These are phyloP conservation scores for Cydia pomonella DNA, from an alignment of 1,140 invertebrate species.

Conservation along the genomic window DNA sequence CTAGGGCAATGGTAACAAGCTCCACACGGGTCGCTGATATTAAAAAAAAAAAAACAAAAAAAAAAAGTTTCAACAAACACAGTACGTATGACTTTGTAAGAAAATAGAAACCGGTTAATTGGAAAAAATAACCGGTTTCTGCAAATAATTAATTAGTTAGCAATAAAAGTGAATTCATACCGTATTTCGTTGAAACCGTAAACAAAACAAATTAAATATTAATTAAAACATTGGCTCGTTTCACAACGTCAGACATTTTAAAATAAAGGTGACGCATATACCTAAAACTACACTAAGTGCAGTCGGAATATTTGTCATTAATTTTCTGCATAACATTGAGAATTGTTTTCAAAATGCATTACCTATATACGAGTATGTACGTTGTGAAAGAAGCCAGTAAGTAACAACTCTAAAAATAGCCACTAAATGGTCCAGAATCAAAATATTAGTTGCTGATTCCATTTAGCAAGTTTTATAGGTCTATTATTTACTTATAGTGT, in stretches of 20 bases:
- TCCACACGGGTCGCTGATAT: slow-evolving; percentile 57
- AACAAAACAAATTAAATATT: slow-evolving; percentile 19
- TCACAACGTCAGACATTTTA: neutral
- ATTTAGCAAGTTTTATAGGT: neutral
- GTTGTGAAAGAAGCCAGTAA: neutral
- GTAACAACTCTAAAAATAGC: neutral
- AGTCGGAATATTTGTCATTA: neutral
- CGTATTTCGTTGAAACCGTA: neutral
- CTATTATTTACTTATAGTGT: neutral
- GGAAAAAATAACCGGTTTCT: neutral
- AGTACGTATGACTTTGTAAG: neutral
- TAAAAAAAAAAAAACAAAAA: slow-evolving; percentile 50
- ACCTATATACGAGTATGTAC: neutral
- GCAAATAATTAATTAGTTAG: neutral
- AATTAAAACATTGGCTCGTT: slow-evolving; percentile 22
- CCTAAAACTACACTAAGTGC: neutral
- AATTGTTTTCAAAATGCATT: too few relatives aligned
- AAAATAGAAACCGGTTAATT: slow-evolving; percentile 5
- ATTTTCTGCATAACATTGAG: too few relatives aligned
- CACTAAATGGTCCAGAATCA: neutral
- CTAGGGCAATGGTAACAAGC: slow-evolving; percentile 42
- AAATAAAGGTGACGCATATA: neutral
- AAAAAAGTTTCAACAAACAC: slow-evolving; percentile 38
- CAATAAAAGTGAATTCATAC: slow-evolving; percentile 40
- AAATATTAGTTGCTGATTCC: neutral